phyloP scores from a whole-genome alignment of 2,113 vertebrate species.

The Eclectus roratus region DNA sequence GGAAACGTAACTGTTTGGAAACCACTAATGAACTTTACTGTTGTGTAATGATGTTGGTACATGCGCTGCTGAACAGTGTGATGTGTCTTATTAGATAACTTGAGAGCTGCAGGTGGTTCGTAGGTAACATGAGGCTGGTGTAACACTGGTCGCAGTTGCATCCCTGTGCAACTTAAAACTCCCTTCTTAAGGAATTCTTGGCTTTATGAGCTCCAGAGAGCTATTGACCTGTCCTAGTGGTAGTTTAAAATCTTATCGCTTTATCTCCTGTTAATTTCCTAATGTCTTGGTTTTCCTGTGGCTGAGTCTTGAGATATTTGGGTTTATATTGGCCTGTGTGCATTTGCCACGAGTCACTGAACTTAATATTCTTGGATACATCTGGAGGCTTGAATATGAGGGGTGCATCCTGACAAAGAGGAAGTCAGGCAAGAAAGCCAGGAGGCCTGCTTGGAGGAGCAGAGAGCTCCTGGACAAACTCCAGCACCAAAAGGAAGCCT shows the following conservation, averaged over 20 bases:
- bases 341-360: neutral
- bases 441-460: neutral
- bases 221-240: accelerated
- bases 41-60: neutral
- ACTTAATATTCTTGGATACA: neutral
- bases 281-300: neutral
- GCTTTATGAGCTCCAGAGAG: neutral
- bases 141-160: neutral
- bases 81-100: neutral
- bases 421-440: neutral
- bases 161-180: neutral
- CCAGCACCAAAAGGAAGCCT: neutral
- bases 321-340: neutral
- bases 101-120: neutral
- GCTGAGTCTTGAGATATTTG: neutral
- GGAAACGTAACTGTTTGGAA: neutral
- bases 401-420: neutral
- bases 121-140: neutral
- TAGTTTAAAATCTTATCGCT: neutral
- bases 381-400: neutral
- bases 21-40: neutral
- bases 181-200: neutral
- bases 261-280: neutral
- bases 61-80: neutral
- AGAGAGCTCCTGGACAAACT: neutral